Evolutionary conservation across 2,888 invertebrate species (phyloP).

Genomic region (Phragmatobia fuliginosa): DNA sequence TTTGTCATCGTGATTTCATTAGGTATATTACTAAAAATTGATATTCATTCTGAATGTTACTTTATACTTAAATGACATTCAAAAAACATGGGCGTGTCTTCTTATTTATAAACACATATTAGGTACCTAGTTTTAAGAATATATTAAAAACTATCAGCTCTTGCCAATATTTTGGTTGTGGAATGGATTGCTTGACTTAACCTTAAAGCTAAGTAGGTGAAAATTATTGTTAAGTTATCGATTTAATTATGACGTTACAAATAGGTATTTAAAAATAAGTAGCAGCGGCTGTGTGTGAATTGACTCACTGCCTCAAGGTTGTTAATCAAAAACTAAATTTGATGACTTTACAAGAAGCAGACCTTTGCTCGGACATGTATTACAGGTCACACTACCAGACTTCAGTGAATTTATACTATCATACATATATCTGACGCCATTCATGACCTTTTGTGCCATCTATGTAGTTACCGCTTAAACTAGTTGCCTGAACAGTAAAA

Average conservation of each 20-base stretch:
- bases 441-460: neutral
- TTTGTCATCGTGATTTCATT: constrained; percentile 61
- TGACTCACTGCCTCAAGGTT: constrained; percentile 8
- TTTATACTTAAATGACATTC: neutral
- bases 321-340: neutral
- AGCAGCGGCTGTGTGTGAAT: constrained; percentile 12
- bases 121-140: neutral
- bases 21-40: constrained; percentile 37
- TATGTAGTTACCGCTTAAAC: neutral
- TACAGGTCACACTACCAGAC: neutral
- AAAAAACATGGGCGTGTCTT: neutral
- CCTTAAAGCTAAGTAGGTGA: neutral
- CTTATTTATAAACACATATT: neutral
- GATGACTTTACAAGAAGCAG: neutral
- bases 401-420: neutral
- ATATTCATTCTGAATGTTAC: neutral
- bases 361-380: neutral
- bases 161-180: neutral
- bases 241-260: constrained; percentile 5
- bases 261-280: neutral
- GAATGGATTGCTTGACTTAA: neutral
- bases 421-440: neutral
- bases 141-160: neutral
- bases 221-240: neutral
- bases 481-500: neutral